Base-by-base conservation (phyloP, 1,140 invertebrate genomes). In the Potamilus streckersoni region DNA sequence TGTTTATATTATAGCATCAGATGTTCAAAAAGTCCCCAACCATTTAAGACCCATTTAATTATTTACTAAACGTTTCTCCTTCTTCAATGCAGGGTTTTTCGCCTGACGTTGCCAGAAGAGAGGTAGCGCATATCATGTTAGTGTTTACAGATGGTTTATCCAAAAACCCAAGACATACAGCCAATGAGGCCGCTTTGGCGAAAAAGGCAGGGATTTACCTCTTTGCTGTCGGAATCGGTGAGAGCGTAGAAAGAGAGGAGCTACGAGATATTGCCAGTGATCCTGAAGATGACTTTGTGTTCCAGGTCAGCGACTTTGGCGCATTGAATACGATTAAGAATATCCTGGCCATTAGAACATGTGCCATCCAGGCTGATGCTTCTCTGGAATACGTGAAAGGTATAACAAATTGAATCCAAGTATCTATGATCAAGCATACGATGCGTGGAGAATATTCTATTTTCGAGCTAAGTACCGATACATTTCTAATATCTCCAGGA, bases 111-210 rank as follows among this genome's bases (percentile, higher is more conserved):
- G 65, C 74, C 11, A 31, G 81, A 49, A 57, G 73, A 57, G 81
- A 82, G 66, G 79, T 85, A 23, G 83, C 83, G 31, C 82, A 83
- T 59, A 78, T 83, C 27, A 80, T 81, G 55, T 72, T 80, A 57
- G 77, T 88, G 12, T 74, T 88, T 59, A 88, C 87, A 1, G 87
- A 88, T 73, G 87, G 87, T 6, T 79, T 82, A 15, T 88, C 87
- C 1, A 64, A 79, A 66, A 71, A 73, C n/a, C 82, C 79, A n/a
- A 27, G 67, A 69, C 75, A 49, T 16, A 86, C 85, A 1, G 71
- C 72, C 57, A 17, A 66, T 2, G 83, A 87, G 62, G 85, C 86
- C 0, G 78, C 85, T 16, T 66, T 80, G 3, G 82, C 84, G 12
- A 82, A 80, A 16, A 76, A 80, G 8, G 76, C 75, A 13, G 83